Conservation (phyloP, 2,888 invertebrate species). For the Diarsia mendica region DNA sequence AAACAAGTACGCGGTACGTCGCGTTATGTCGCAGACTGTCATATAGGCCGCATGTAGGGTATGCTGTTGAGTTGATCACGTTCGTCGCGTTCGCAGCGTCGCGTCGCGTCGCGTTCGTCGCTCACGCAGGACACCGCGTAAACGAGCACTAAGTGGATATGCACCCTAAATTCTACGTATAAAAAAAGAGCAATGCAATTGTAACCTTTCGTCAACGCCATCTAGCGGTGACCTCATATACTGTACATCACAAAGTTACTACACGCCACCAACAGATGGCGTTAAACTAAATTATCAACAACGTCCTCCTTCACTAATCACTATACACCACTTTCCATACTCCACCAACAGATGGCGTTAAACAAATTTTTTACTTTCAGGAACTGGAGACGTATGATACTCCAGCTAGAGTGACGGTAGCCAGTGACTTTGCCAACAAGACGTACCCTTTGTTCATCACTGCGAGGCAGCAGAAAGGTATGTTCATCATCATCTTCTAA, state of each 20-base stretch:
- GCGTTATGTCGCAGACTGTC: no score
- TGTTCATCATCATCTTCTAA: background rate
- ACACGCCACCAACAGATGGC: constrained; percentile 20
- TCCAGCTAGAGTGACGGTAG: constrained; percentile 86
- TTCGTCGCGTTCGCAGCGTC: no score
- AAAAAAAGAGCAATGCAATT: no score
- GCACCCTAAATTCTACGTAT: no score
- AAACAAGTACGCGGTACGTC: no score
- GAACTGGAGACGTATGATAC: constrained; percentile 78
- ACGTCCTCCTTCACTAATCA: background rate
- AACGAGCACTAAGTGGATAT: no score
- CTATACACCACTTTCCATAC: rapidly evolving
- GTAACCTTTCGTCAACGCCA: constrained; percentile 1
- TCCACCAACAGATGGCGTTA: constrained; percentile 28
- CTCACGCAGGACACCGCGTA: no score
- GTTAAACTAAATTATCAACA: constrained; percentile 21
- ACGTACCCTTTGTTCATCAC: constrained; percentile 93
- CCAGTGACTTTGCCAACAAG: constrained; percentile 87
- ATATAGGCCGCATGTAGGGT: no score
- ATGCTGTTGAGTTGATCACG: no score
- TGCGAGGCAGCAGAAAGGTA: constrained; percentile 92
- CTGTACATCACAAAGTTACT: background rate
- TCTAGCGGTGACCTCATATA: background rate
- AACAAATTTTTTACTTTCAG: constrained; percentile 64
- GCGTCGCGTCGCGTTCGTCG: no score